Percentiles rank a stretch among this genome's conserved stretches.
These are phyloP conservation scores for Platysteira castanea DNA, from an alignment of 2,113 vertebrate genomes.

Conservation along the genomic window DNA sequence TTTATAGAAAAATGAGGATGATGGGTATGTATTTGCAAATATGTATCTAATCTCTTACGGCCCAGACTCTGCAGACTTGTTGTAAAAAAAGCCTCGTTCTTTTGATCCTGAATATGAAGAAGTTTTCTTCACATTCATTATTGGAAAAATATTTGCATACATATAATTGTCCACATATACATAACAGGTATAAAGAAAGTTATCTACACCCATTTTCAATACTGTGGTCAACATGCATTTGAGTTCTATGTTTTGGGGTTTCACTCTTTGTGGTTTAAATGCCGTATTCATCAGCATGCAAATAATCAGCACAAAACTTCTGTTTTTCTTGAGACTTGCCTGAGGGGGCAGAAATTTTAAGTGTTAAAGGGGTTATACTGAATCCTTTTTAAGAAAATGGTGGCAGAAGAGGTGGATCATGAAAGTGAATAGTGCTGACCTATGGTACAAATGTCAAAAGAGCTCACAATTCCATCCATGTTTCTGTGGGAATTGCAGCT, in stretches of 20 bases:
- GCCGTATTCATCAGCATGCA: not conserved
- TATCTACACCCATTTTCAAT: not conserved
- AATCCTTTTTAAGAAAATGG: not conserved
- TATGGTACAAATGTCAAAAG: not conserved
- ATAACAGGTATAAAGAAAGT: not conserved
- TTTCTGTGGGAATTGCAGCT: not conserved
- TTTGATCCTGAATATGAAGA: conserved; percentile 17
- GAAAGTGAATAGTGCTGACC: not conserved
- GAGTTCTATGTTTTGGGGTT: not conserved
- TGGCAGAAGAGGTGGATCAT: not conserved
- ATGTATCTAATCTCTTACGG: conserved; percentile 47
- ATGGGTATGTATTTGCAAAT: not conserved
- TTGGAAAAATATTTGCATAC: not conserved
- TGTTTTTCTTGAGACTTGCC: not conserved
- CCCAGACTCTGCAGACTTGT: not conserved
- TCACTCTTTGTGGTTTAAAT: not conserved
- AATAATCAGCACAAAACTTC: not conserved
- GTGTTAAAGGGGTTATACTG: not conserved
- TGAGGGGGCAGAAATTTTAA: not conserved
- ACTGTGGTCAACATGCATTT: not conserved
- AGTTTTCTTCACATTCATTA: not conserved
- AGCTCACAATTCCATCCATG: not conserved
- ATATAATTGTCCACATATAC: not conserved
- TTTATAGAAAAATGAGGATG: conserved; percentile 16
- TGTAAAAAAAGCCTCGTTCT: not conserved